Percentiles rank a stretch among this genome's conserved stretches.
These are phyloP conservation scores for Ylistrum balloti DNA, from an alignment of 1,140 invertebrate species.

Conservation along the genomic window DNA sequence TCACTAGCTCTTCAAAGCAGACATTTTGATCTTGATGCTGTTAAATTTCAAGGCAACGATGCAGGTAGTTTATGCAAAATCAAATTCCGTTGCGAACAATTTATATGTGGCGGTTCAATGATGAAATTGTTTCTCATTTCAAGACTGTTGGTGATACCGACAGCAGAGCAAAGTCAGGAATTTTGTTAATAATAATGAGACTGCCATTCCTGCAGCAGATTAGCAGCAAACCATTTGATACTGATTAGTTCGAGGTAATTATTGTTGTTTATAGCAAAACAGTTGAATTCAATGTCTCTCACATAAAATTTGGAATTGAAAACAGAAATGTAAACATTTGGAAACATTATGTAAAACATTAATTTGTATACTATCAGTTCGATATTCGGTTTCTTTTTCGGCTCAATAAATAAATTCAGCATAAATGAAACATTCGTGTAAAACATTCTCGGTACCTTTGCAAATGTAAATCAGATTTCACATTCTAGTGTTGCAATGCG, in stretches of 20 bases:
- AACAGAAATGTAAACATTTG: neutral
- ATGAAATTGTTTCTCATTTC: neutral
- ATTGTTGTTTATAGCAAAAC: neutral
- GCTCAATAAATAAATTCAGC: no score
- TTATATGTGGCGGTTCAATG: neutral
- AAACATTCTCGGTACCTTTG: no score
- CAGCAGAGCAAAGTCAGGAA: neutral
- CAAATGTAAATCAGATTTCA: no score
- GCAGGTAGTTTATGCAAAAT: constrained; percentile 19
- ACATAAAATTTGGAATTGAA: neutral
- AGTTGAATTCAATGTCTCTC: neutral
- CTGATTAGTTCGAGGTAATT: neutral
- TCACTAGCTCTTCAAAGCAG: constrained; percentile 16
- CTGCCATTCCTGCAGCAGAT: neutral
- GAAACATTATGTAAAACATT: no score
- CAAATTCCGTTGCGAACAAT: constrained; percentile 6
- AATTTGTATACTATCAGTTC: no score
- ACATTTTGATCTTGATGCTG: neutral
- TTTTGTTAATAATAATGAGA: neutral
- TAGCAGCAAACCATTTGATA: neutral
- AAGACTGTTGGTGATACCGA: neutral
- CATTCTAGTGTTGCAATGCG: no score
- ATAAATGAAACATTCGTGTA: no score
- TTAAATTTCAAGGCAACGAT: neutral
- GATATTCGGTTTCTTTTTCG: no score